Evolutionary conservation across 2,888 invertebrate genomes (phyloP).

Genomic region (Celastrina argiolus): DNA sequence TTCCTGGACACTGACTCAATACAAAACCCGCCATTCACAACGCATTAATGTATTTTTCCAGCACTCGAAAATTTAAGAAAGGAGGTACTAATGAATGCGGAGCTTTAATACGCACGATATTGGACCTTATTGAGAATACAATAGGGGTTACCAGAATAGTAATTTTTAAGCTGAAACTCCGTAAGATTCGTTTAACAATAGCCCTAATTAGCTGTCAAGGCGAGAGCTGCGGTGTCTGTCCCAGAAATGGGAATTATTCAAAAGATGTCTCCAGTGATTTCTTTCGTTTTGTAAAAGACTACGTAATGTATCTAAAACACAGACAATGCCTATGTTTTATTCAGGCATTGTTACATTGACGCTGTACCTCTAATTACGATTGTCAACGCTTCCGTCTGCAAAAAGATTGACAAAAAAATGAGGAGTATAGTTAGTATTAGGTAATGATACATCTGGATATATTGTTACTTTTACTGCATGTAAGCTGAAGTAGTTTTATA

Average conservation of each 20-base stretch:
- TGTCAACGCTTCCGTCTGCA: neutral
- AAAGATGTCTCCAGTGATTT: conserved; percentile 69
- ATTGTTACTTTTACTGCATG: neutral
- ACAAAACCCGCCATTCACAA: conserved; percentile 69
- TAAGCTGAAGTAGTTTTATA: too few relatives aligned
- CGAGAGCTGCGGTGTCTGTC: conserved; percentile 64
- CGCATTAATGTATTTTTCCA: conserved; percentile 76
- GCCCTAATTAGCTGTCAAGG: conserved; percentile 76
- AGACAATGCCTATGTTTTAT: conserved; percentile 40
- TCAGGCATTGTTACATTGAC: conserved; percentile 34
- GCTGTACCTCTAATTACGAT: conserved; percentile 13
- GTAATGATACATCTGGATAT: neutral
- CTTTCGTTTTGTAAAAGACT: conserved; percentile 64
- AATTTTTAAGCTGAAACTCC: conserved; percentile 40
- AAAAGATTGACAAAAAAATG: neutral
- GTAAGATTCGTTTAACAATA: conserved; percentile 73
- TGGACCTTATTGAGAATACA: conserved; percentile 42
- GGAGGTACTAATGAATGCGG: conserved; percentile 62
- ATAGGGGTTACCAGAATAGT: conserved; percentile 41
- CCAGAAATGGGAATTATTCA: conserved; percentile 74
- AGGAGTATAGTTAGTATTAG: neutral
- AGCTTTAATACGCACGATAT: conserved; percentile 38
- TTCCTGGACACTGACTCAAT: conserved; percentile 76
- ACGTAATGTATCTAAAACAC: conserved; percentile 42
- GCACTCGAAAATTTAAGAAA: conserved; percentile 71